phyloP scores from a whole-genome alignment of 2,797 vertebrate genomes.

The Spinus pinus region DNA sequence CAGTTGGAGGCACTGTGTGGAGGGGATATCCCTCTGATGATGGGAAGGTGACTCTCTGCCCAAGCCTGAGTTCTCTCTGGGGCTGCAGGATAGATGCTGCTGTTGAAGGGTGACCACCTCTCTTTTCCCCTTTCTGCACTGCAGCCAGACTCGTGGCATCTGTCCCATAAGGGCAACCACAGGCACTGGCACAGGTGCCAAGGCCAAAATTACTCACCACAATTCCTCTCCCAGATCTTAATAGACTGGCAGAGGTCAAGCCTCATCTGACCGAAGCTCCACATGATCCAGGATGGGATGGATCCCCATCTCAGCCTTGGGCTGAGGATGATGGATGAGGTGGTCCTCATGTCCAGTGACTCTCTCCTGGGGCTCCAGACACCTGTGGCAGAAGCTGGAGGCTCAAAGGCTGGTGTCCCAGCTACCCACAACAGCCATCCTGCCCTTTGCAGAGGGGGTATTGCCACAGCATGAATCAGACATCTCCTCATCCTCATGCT shows the following conservation, averaged over 20 bases:
- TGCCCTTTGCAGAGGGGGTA: fast-evolving
- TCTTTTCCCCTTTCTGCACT: not conserved
- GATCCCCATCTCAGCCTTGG: not conserved
- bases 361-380: not conserved
- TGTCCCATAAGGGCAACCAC: not conserved
- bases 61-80: not conserved
- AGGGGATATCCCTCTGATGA: not conserved
- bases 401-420: not conserved
- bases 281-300: not conserved
- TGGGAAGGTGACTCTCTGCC: not conserved
- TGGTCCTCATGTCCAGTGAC: fast-evolving
- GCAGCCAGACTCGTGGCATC: not conserved
- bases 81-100: not conserved
- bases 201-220: not conserved
- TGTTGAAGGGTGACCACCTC: not conserved
- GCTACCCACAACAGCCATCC: not conserved
- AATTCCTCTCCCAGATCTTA: not conserved
- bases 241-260: fast-evolving
- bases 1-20: not conserved
- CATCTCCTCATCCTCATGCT: not conserved
- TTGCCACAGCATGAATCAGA: fast-evolving
- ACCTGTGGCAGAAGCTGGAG: not conserved
- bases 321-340: not conserved
- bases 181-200: not conserved
- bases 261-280: fast-evolving